Evolutionary conservation across 2,888 invertebrate species (phyloP).

Genomic region (Tipula unca): DNA sequence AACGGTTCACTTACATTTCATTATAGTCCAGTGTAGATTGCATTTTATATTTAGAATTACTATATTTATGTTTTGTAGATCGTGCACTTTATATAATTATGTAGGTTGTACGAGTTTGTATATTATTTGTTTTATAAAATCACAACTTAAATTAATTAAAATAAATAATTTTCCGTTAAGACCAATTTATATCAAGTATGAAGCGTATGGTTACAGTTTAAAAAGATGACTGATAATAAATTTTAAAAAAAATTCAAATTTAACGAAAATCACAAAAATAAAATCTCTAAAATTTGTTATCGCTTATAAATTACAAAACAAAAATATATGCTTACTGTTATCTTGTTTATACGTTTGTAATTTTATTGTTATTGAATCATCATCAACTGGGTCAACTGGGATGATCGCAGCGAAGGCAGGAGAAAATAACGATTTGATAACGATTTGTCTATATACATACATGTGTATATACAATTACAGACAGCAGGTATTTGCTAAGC

Average conservation of each 20-base stretch:
- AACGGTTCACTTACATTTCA: background rate
- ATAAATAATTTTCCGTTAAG: background rate
- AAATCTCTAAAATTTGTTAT: background rate
- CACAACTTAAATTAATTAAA: background rate
- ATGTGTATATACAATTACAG: background rate
- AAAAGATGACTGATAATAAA: background rate
- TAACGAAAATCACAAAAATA: background rate
- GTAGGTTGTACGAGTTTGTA: no score
- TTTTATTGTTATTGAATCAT: background rate
- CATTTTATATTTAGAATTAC: background rate
- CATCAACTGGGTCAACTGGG: background rate
- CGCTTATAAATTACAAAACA: background rate
- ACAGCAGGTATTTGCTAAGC: background rate
- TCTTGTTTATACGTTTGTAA: conserved; percentile 3
- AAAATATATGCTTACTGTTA: background rate
- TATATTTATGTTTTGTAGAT: background rate
- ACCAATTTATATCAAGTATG: background rate
- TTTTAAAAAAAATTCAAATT: background rate
- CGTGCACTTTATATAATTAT: no score
- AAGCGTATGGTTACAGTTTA: background rate
- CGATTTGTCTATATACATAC: background rate
- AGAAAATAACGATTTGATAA: background rate
- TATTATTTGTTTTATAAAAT: background rate
- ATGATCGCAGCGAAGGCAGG: background rate
- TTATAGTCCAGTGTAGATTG: background rate